Base-by-base conservation (phyloP, 2,113 vertebrate species). In the Periophthalmodon schlosseri region DNA sequence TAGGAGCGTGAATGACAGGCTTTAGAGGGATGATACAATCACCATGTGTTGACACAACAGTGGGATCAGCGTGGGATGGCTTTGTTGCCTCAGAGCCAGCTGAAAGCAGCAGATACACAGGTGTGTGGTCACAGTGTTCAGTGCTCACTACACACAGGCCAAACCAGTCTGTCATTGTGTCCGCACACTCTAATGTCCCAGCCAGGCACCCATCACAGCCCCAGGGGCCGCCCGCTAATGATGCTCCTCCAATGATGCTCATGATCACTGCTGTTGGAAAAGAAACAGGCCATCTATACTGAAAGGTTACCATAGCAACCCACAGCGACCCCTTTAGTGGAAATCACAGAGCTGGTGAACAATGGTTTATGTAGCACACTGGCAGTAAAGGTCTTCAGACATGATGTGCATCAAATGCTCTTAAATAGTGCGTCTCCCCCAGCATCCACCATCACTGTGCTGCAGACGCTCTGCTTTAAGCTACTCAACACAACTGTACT, bases 231-330 rank as follows among this genome's bases (percentile, higher is more conserved):
- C 33, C 36, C 14, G 74, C 81, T 89, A 88, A 90, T 86, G 83
- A 85, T 77, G 70, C 75, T 79, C 78, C 85, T 82, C 76, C 80
- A 77, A 49, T 87, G 84, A 86, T 84, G 85, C 79, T 65, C 73
- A 85, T 79, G 78, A 88, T 87, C 83, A 74, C 75, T 21, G 77
- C 77, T 67, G 70, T 70, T 78, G 77, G 84, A 84, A 77, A 76
- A 83, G 73, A 79, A 88, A 61, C 80, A 74, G 86, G 70, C 83
- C 69, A 68, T 81, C 85, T 75, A 81, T 70, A 76, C 73, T 74
- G 80, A 87, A 82, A 80, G 81, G 88, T 92, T 89, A 72, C 82
- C 74, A 88, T 83, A 74, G 82, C 75, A 89, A 90, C 91, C 78
- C 65, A 24, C 82, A 69, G 78, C 67, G 71, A 84, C 83, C 77